Conservation (phyloP, 1,140 invertebrate species). For the Andrena cerasifolii region DNA sequence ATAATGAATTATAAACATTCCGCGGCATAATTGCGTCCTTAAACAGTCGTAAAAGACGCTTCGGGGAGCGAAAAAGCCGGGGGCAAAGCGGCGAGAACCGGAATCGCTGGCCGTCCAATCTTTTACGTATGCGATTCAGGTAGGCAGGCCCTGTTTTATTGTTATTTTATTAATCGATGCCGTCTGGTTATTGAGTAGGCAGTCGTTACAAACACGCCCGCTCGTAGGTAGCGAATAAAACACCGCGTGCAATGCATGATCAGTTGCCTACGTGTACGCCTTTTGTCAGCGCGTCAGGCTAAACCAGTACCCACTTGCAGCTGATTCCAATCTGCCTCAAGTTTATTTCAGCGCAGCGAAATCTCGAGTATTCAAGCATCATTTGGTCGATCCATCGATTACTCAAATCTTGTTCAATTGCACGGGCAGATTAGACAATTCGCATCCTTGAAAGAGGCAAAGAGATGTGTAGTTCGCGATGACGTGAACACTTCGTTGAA, state of each 20-base stretch:
- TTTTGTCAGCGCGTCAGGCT: constrained; percentile 50
- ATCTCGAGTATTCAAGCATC: not conserved
- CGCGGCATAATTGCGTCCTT: constrained; percentile 1
- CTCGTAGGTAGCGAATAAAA: constrained; percentile 47
- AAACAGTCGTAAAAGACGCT: constrained; percentile 23
- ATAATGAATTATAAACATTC: constrained; percentile 14
- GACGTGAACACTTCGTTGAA: no score
- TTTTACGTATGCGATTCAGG: constrained; percentile 12
- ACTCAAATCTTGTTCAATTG: not conserved
- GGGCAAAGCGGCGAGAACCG: constrained; percentile 2
- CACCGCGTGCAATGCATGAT: constrained; percentile 36
- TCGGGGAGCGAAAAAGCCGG: constrained; percentile 13
- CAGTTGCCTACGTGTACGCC: constrained; percentile 53
- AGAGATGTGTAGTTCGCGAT: no score
- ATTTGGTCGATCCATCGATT: not conserved
- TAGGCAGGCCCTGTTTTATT: constrained; percentile 60
- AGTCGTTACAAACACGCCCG: constrained; percentile 20
- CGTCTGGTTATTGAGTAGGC: constrained; percentile 59
- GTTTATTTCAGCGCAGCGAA: not conserved
- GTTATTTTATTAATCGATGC: constrained; percentile 69
- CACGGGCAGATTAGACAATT: no score
- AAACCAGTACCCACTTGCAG: constrained; percentile 3
- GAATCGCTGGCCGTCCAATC: constrained; percentile 22
- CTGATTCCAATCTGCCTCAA: constrained; percentile 14
- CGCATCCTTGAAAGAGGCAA: no score